Evolutionary conservation across 2,113 vertebrate species (phyloP), one percentile per base, ranked within the genome.

Genomic region (Albula goreensis): DNA sequence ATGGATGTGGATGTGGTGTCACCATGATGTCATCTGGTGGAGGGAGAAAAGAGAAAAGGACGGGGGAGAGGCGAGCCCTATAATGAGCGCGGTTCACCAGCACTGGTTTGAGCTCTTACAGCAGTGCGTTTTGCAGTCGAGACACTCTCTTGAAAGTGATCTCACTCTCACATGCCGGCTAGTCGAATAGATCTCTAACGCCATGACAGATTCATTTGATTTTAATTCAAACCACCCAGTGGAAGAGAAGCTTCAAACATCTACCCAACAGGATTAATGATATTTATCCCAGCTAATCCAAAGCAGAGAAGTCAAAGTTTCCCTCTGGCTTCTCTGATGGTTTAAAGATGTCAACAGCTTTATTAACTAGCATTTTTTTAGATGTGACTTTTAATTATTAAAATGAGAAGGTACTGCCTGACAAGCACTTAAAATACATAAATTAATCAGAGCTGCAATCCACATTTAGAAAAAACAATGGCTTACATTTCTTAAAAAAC

Each of bases 161-260:
- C 74, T 82, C 7, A 80, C 6, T 52, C 17, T 31, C 8, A 41
- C 50, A 53, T 83, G 57, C 10, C 19, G 60, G 78, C 85, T 5
- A 78, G 66, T 80, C 80, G 53, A 53, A 83, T 81, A 78, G 41
- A 78, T 41, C 41, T n/a, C 41, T 85, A 80, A 53, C 52, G n/a
- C 50, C 7, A 17, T 86, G 81, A 87, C 83, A 81, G 82, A 15
- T 41, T 86, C 2, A 80, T 87, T 31, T 83, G n/a, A 80, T 6
- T 78, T 85, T 25, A 88, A 9, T 85, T 84, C 56, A 77, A 89
- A 83, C 82, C 41, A 0, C 53, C 25, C 0, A 66, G 83, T 81
- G 2, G 3, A 83, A 60, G 48, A 48, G 56, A 53, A 63, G 52
- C 70, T 53, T 88, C 81, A 48, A 85, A 19, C 0, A 9, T 78